Base-by-base conservation (phyloP, 1,140 invertebrate species). In the Saccostrea echinata region DNA sequence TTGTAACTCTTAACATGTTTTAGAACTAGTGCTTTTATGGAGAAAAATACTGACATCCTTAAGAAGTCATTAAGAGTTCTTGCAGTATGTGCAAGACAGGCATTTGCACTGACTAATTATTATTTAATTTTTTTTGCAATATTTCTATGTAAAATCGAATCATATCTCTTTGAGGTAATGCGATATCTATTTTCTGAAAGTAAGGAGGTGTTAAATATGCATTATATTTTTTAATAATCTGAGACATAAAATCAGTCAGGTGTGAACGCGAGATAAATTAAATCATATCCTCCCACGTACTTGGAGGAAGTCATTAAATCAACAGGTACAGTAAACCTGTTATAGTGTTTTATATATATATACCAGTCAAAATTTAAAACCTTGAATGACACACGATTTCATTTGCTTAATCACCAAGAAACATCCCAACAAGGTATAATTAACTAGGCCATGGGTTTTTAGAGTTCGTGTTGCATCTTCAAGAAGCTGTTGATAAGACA, bases 181-280 rank as follows among this genome's bases (percentile, higher is more conserved):
- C 21, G 3, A 57, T 57, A 57, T 57, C 8, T 8, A 61, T 61
- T 61, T 61, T 61, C 55, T 61, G 55, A 61, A 61, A 61, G 18
- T 61, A 61, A 21, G 18, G 21, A 61, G 16, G 55, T 61, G 18
- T 21, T 16, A 61, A 61, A 61, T 21, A 43, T 43, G 43, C 43
- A 43, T 43, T 43, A 0, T 43, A 43, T 4, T 43, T 43, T 43
- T 64, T 21, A 61, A 21, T 64, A 0, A 64, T 6, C 57, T 43
- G 57, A 64, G 57, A 64, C 57, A 76, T 61, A 76, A 61, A 76
- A 76, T 16, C 68, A 76, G 68, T 30, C 68, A 30, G 27, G 68
- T 30, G 68, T 76, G 68, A 76, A 76, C 30, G 27, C 12, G n/a
- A 9, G 24, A 30, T 24, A 24, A 71, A 76, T 76, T 76, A 33